phyloP scores from a whole-genome alignment of 2,888 invertebrate genomes.

The Drosophila robusta region DNA sequence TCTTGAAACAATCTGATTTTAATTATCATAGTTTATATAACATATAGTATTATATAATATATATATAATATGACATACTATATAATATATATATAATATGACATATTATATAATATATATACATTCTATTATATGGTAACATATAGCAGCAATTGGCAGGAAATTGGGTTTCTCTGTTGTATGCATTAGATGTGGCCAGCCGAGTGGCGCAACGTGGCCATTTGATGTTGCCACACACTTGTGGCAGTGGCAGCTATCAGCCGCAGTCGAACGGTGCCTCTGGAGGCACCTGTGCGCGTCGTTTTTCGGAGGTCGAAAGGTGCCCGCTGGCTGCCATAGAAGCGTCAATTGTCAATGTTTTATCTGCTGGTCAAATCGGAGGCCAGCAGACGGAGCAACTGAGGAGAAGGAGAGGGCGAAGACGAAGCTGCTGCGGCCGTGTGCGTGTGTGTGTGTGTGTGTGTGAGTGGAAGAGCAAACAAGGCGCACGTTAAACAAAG shows the following conservation, averaged over 20 bases:
- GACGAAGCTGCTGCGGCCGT: constrained; percentile 40
- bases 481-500: constrained; percentile 36
- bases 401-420: constrained; percentile 23
- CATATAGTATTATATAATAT: too few species aligned
- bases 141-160: not conserved
- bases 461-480: constrained; percentile 29
- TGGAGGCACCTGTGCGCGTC: constrained; percentile 67
- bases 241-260: constrained; percentile 22
- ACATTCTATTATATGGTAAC: too few species aligned
- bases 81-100: too few species aligned
- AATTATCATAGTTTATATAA: too few species aligned
- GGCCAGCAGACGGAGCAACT: constrained; percentile 39
- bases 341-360: constrained; percentile 77
- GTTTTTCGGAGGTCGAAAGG: constrained; percentile 21
- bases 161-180: not conserved
- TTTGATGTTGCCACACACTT: not conserved
- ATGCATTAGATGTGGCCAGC: not conserved
- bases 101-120: too few species aligned
- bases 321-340: constrained; percentile 61
- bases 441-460: constrained; percentile 29
- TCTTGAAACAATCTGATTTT: too few species aligned
- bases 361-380: constrained; percentile 73
- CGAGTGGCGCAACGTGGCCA: not conserved
- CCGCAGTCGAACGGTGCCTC: constrained; percentile 53
- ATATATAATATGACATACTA: too few species aligned